phyloP scores from a whole-genome alignment of 2,797 vertebrate species.

The Buceros bicornis region DNA sequence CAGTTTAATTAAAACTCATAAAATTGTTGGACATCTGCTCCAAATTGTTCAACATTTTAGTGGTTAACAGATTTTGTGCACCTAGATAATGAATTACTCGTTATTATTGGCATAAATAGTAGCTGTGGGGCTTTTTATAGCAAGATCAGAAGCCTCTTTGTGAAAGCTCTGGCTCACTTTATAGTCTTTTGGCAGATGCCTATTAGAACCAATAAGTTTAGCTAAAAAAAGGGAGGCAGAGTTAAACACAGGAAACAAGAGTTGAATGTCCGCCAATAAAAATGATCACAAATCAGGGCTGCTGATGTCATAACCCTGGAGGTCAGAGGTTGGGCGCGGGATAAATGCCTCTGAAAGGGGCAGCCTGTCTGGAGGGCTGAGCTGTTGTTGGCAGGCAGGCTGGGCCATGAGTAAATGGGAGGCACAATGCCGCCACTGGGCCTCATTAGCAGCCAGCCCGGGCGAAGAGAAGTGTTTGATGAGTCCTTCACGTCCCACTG shows the following conservation, averaged over 20 bases:
- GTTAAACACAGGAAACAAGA: slow-evolving; percentile 85
- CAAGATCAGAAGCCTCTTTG: slow-evolving; percentile 80
- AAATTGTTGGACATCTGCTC: slow-evolving; percentile 81
- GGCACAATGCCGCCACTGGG: slow-evolving; percentile 83
- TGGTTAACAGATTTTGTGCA: slow-evolving; percentile 80
- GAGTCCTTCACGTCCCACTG: slow-evolving; percentile 81
- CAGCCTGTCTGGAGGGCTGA: slow-evolving; percentile 80
- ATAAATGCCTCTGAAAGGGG: slow-evolving; percentile 84
- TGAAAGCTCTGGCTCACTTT: slow-evolving; percentile 80
- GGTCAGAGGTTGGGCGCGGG: slow-evolving; percentile 82
- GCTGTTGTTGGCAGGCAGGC: slow-evolving; percentile 81
- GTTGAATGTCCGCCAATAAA: slow-evolving; percentile 85
- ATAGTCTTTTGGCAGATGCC: slow-evolving; percentile 81
- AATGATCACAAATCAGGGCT: slow-evolving; percentile 85
- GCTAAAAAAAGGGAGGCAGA: slow-evolving; percentile 75
- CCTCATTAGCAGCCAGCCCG: slow-evolving; percentile 82
- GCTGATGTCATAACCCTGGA: slow-evolving; percentile 84
- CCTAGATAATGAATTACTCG: slow-evolving; percentile 82
- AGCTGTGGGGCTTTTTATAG: slow-evolving; percentile 77
- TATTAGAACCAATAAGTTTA: slow-evolving; percentile 81
- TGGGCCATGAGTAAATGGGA: slow-evolving; percentile 83
- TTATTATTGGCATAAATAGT: slow-evolving; percentile 80
- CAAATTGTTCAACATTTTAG: slow-evolving; percentile 78
- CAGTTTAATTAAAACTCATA: slow-evolving; percentile 80
- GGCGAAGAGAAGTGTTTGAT: slow-evolving; percentile 85